Evolutionary conservation across 2,797 vertebrate genomes (phyloP), one percentile per base, ranked within the genome.

Genomic region (Balearica regulorum): DNA sequence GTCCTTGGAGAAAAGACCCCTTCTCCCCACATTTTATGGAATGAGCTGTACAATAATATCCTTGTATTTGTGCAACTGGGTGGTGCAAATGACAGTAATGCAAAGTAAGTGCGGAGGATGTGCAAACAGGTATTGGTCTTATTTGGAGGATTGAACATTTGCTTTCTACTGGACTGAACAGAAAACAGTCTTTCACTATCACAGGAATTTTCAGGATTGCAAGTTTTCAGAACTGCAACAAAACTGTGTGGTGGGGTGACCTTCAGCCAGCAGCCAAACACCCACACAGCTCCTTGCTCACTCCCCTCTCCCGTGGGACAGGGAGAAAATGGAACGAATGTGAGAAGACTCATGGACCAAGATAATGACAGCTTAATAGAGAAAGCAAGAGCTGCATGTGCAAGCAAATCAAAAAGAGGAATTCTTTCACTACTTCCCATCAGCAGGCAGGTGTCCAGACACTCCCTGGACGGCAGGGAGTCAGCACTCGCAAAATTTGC

Each of bases 401-500:
- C 26, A 53, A 61, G 11, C 43, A 76, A 71, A 68, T 10, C 29
- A 71, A 75, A 28, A 26, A 58, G n/a, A 58, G 17, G 25, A 46
- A 51, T 77, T 83, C 0, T 25, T 70, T 64, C 41, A 35, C 17
- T 80, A 1, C 21, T 57, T 84, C 28, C 49, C 21, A 10, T 16
- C 10, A 19, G 43, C 72, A 86, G 53, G 26, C 21, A 28, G 37
- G 7, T 43, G 37, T 69, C 49, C 62, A 69, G 55, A 13, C 3
- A 16, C 6, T 44, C 35, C 39, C 39, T 24, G 29, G 33, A 91
- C 94, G 89, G 28, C n/a, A 53, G 28, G 18, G 37, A 37, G 53
- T 83, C 16, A 3, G 22, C 12, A 29, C 12, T 17, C 9, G 0
- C 15, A 24, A 5, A 0, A 0, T 10, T 58, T 41, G 10, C 18